Conservation (phyloP, 2,113 vertebrate genomes). For the Saimiri boliviensis region DNA sequence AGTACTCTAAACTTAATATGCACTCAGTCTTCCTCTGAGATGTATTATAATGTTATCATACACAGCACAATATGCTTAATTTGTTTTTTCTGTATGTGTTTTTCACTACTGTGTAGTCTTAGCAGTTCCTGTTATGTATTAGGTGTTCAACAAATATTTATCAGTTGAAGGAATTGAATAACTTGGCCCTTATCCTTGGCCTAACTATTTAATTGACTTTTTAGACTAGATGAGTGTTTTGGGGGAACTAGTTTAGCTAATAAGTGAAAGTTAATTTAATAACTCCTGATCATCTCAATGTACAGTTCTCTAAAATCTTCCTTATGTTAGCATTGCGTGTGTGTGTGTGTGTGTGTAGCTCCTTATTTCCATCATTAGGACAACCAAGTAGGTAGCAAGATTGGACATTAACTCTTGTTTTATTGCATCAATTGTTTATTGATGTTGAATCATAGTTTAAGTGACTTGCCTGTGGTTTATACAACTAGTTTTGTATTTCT, state of each 20-base stretch:
- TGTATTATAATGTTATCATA: neutral
- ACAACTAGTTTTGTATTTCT: constrained; percentile 42
- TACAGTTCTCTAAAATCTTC: constrained; percentile 2
- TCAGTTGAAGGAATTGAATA: constrained; percentile 13
- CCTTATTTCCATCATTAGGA: constrained; percentile 12
- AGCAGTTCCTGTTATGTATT: constrained; percentile 6
- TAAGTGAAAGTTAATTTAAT: constrained; percentile 43
- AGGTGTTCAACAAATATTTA: constrained; percentile 24
- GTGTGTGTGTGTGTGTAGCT: neutral
- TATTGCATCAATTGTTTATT: neutral
- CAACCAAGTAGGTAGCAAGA: constrained; percentile 23
- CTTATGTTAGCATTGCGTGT: neutral
- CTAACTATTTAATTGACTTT: constrained; percentile 24
- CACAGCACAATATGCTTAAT: neutral
- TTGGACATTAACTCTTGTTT: neutral
- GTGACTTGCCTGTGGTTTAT: neutral
- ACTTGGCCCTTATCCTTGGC: neutral
- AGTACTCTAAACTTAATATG: neutral
- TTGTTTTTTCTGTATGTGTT: neutral
- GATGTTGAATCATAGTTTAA: neutral
- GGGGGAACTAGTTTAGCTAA: neutral
- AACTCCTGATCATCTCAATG: constrained; percentile 9
- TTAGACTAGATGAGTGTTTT: constrained; percentile 34
- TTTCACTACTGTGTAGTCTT: neutral
- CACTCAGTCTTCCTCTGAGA: neutral